Base-by-base conservation (phyloP, 2,797 vertebrate species). In the Epinephelus malabaricus region DNA sequence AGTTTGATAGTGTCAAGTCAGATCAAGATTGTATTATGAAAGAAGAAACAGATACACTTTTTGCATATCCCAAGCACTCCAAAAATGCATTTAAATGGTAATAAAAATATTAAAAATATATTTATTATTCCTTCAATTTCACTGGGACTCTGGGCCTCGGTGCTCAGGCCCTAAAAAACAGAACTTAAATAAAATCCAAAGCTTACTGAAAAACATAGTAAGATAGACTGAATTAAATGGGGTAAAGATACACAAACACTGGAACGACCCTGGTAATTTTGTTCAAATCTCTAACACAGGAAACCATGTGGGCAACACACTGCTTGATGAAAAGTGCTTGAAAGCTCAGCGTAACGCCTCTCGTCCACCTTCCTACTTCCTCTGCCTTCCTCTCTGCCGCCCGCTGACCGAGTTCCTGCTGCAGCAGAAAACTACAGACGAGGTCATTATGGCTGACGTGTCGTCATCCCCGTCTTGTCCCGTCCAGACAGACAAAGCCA, bases 361-460 rank as follows among this genome's bases (percentile, higher is more conserved):
- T 70, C 12, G 3, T 75, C 75, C 68, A 60, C 70, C 76, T 73
- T 71, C 78, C 2, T 23, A 21, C 67, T 78, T 82, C 72, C 75
- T 79, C 47, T 75, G 21, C 47, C 61, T 73, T 84, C 78, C 69
- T 79, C 27, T 76, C 53, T 54, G 59, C 61, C 13, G 47, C 59
- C 63, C 69, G 78, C 86, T 86, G 87, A 89, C 78, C 51, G 76
- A 74, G 80, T 90, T 88, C 82, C 89, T 83, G 75, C 74, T 21
- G 21, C 46, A 60, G 72, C 60, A 62, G 73, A 89, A 93, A 94
- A 91, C 61, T 68, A 73, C 89, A 86, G 84, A 92, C 11, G 10
- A 76, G 88, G 92, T 78, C 85, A 63, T 94, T 92, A 88, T 78
- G 83, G 79, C 40, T 81, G 87, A 92, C 40, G 60, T 6, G 67